Evolutionary conservation across 2,113 vertebrate genomes (phyloP).

Genomic region (Corythornis vintsioides): DNA sequence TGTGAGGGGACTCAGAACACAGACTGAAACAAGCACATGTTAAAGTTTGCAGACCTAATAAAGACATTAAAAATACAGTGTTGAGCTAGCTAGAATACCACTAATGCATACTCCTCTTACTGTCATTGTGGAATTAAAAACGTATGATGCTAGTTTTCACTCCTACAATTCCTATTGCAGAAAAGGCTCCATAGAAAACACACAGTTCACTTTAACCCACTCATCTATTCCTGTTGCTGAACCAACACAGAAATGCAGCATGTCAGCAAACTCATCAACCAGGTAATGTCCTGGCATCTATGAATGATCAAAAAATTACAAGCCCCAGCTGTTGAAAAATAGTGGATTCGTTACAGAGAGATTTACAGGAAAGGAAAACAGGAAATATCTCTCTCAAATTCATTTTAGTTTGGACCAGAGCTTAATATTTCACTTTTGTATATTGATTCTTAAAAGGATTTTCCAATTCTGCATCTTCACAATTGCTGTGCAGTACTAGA

Average conservation of each 20-base stretch:
- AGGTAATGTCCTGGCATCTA: not conserved
- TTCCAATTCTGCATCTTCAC: not conserved
- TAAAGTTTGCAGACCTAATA: not conserved
- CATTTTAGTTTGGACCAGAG: not conserved
- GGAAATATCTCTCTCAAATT: not conserved
- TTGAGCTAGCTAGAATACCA: not conserved
- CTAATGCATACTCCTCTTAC: not conserved
- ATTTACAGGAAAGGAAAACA: not conserved
- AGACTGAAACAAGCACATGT: not conserved
- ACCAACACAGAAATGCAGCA: not conserved
- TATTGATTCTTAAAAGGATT: not conserved
- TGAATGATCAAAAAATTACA: constrained; percentile 5
- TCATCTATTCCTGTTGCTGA: constrained; percentile 41
- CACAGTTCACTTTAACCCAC: constrained; percentile 10
- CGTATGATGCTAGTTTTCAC: not conserved
- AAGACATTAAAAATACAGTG: not conserved
- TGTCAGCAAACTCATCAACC: constrained; percentile 3
- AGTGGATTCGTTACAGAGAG: not conserved
- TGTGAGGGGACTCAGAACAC: not conserved
- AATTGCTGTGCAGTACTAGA: not conserved
- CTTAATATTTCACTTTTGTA: not conserved
- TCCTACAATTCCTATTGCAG: not conserved
- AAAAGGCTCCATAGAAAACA: not conserved
- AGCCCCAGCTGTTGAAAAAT: not conserved
- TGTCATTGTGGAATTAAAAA: constrained; percentile 32